Base-by-base conservation (phyloP, 2,797 vertebrate species). In the Momotus momota region DNA sequence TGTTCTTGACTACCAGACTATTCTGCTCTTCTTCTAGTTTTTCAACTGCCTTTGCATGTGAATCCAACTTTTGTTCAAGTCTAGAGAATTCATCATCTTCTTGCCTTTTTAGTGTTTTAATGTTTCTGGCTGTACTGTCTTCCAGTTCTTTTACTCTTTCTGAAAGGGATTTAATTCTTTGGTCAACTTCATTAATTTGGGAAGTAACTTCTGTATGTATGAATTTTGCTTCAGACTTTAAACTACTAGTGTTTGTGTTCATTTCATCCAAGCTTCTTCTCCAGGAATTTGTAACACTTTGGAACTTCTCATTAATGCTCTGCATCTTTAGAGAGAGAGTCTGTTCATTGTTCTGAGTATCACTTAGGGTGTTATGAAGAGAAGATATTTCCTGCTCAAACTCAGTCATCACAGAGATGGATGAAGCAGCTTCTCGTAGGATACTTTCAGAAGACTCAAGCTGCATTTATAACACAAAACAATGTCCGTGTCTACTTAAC, bases 391-490 rank as follows among this genome's bases (percentile, higher is more conserved):
- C 98, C 92, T 97, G 98, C 78, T 98, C 98, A 96, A 99, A 98
- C 58, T 97, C 97, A 60, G 97, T 97, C 89, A 98, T 97, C 97
- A 98, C 41, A 96, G 98, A 98, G 89, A 97, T 57, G 49, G 98
- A 96, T 83, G 98, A 97, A 60, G 98, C 97, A 74, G 98, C 98
- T 94, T 98, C 98, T 96, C 27, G 98, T 46, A 99, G 98, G 96
- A 97, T 96, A 27, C 97, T 98, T 94, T 99, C 98, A 46, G 99
- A 99, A 90, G 98, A 98, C 67, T 98, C 98, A 95, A 99, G 98
- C 99, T 99, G 99, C 97, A 98, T 98, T 98, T 98, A 77, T 98
- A 99, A 99, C 98, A 99, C 97, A 99, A 99, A 98, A 99, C 98
- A 99, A 97, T 43, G 92, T 89, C 96, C 88, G 91, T 85, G 83